A percentile compares a stretch with the other conserved stretches of the same genome.
These are phyloP conservation scores for Alentia gelatinosa DNA, from an alignment of 2,888 invertebrate genomes.

Conservation along the genomic window DNA sequence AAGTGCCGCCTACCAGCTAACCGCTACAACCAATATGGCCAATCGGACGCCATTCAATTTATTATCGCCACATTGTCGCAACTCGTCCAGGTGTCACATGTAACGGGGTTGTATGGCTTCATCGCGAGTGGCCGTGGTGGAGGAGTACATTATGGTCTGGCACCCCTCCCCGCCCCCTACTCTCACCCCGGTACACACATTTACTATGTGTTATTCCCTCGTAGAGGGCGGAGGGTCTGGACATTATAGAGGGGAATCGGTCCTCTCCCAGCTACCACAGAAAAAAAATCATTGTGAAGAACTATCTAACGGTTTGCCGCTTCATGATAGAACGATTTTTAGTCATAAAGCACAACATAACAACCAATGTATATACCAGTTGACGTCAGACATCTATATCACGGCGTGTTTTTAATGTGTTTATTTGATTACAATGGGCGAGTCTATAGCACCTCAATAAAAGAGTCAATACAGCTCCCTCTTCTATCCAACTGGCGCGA, in stretches of 20 bases:
- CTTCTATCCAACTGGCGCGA: neutral
- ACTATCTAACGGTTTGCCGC: no score
- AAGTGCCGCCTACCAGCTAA: neutral
- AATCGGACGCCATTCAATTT: neutral
- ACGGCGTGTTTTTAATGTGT: neutral
- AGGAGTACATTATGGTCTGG: no score
- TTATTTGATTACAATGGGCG: neutral
- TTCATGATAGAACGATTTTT: no score
- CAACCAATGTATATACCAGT: neutral
- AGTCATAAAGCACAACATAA: no score
- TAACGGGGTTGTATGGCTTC: neutral
- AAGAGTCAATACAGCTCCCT: neutral
- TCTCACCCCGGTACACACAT: no score
- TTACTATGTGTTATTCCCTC: no score
- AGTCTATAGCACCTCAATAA: neutral
- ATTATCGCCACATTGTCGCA: neutral
- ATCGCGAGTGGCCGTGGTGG: neutral
- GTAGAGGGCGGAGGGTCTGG: no score
- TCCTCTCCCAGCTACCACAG: no score
- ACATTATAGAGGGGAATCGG: no score
- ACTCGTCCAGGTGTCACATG: neutral
- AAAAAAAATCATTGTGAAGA: no score
- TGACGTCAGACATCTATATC: neutral
- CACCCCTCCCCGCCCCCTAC: no score
- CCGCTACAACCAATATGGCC: neutral